phyloP scores from a whole-genome alignment of 2,888 invertebrate species.

The Chironomus tentans region DNA sequence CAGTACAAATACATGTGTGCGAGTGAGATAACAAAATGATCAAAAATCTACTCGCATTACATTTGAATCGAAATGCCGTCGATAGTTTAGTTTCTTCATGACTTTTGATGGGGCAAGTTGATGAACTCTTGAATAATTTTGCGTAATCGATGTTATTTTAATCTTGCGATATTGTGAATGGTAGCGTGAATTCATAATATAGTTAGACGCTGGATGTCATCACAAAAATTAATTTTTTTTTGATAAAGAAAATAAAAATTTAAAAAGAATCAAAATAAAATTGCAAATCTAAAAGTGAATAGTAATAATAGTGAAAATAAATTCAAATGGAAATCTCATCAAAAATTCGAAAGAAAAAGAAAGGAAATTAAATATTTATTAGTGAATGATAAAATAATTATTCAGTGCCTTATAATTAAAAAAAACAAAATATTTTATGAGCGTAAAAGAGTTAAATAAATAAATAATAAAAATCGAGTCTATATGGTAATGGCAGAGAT shows the following conservation, averaged over 20 bases:
- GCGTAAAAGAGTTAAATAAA: too few species aligned
- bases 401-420: not conserved
- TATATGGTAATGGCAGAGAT: slow-evolving; percentile 57
- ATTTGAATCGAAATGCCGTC: slow-evolving; percentile 17
- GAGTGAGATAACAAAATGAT: not conserved
- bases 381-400: not conserved
- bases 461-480: not conserved
- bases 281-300: not conserved
- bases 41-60: not conserved
- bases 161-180: too few species aligned
- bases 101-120: slow-evolving; percentile 19
- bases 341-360: not conserved
- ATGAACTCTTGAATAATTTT: not conserved
- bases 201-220: too few species aligned
- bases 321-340: not conserved
- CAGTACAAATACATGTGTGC: not conserved
- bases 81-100: slow-evolving; percentile 18
- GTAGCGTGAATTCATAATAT: too few species aligned
- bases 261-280: not conserved
- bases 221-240: too few species aligned
- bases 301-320: not conserved
- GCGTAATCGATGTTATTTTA: too few species aligned
- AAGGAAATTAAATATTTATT: not conserved
- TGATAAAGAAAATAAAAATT: not conserved
- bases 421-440: too few species aligned